Base-by-base conservation (phyloP, 2,888 invertebrate genomes). In the Thera obeliscata region DNA sequence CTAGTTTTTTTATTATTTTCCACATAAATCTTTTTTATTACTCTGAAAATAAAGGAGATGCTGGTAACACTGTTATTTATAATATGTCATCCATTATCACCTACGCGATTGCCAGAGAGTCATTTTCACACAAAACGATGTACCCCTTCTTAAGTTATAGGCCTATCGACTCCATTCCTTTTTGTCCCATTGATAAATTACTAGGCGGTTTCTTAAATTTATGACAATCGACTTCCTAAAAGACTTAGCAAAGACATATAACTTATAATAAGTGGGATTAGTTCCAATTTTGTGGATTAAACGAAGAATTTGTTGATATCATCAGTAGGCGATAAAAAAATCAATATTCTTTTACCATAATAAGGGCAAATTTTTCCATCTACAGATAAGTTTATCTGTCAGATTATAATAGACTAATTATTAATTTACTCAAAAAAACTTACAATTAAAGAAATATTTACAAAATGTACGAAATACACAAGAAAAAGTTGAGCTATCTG, bases 201-300 rank as follows among this genome's bases (percentile, higher is more conserved):
- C 82, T 73, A 81, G 82, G 83, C 82, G 85, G 80, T 73, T 74
- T 75, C 76, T 75, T 69, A 74, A 84, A 87, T 88, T 89, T 88
- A 89, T 86, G 88, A 86, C 86, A 80, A 80, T 79, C 75, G 69
- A 78, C 76, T 77, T 77, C 77, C 76, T 76, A 73, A 75, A 71
- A 73, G 74, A 70, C 67, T 62, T 77, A 76, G 75, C 67, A 70
- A 75, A 75, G 61, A 68, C 74, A 71, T 62, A 70, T 70, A 68
- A 73, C 66, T 65, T 71, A 64, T 71, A 71, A 71, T 73, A 74
- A 64, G 70, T 73, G 56, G 66, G 74, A 70, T 73, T 71, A 70
- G 61, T 50, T 57, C 6, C 4, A 55, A 61, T 61, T 35, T 48
- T 5, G 61, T 48, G 12, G 35, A 61, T 55, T 46, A 5, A n/a